Conservation (phyloP, 1,140 invertebrate species). For the Anastatus disparis region DNA sequence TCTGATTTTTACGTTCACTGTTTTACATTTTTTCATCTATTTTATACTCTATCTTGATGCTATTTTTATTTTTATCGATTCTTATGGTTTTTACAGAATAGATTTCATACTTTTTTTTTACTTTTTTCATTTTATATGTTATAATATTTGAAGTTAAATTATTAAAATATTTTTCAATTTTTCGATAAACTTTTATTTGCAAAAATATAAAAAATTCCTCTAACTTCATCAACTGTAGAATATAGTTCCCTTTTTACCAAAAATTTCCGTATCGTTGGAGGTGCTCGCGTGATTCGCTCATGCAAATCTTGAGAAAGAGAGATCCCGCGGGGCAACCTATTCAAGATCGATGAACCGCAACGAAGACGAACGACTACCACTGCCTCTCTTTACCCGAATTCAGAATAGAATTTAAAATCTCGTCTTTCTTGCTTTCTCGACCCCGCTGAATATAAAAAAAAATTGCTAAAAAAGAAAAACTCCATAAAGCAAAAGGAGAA, state of each 20-base stretch:
- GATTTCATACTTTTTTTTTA: too few species aligned
- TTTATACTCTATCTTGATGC: background rate
- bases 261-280: background rate
- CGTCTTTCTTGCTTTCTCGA: background rate
- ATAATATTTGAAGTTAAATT: background rate
- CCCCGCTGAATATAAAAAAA: too few species aligned
- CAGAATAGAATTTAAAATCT: slow-evolving; percentile 28
- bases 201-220: background rate
- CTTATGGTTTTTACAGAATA: background rate
- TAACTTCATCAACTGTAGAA: too few species aligned
- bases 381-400: too few species aligned
- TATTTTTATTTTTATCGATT: slow-evolving; percentile 1
- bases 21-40: background rate
- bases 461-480: too few species aligned
- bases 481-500: background rate
- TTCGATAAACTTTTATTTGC: background rate
- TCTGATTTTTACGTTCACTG: too few species aligned
- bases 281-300: slow-evolving; percentile 17
- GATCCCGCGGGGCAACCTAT: background rate
- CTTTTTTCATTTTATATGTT: too few species aligned
- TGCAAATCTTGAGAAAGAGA: slow-evolving; percentile 28
- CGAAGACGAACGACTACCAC: slow-evolving; percentile 4
- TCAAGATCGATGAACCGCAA: slow-evolving; percentile 10
- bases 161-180: background rate
- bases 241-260: background rate